Base-by-base conservation (phyloP, 2,797 vertebrate genomes). In the Eupleurogrammus muticus region DNA sequence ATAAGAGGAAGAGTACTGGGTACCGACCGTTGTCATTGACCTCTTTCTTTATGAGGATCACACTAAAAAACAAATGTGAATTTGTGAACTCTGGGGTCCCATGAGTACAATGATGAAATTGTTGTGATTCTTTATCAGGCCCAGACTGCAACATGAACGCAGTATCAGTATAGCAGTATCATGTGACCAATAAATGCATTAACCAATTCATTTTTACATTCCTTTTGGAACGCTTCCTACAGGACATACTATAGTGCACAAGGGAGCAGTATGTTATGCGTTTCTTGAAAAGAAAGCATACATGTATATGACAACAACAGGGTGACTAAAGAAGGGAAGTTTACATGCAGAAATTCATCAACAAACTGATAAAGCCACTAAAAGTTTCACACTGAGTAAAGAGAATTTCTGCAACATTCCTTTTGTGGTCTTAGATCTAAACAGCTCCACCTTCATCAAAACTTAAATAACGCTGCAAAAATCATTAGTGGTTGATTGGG, bases 151-250 rank as follows among this genome's bases (percentile, higher is more conserved):
- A 21, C 28, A 16, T 0, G 4, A 36, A 23, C 5, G 38, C 9
- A 42, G 19, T 14, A 48, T 56, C 3, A n/a, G 28, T 40, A n/a
- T 24, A 5, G 20, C 34, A 49, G 35, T 23, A 59, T 49, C 50
- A 38, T 28, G 35, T 60, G 42, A 54, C 35, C 21, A n/a, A 20
- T 46, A 38, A 47, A 66, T 24, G 38, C 3, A 13, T 71, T 53
- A 24, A 28, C 13, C 34, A 46, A 20, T 17, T 58, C 8, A 42
- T 48, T 50, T 66, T 28, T 46, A 49, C 10, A 21, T 32, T 54
- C 21, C 2, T 42, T 58, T 40, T 20, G 1, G n/a, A 57, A 21
- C 61, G 21, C 6, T 28, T 34, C 4, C n/a, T 5, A 47, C 17
- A 16, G 12, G 14, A 16, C 38, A 42, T 7, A 42, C 38, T 42